Base-by-base conservation (phyloP, 2,888 invertebrate genomes). In the Villa cingulata region DNA sequence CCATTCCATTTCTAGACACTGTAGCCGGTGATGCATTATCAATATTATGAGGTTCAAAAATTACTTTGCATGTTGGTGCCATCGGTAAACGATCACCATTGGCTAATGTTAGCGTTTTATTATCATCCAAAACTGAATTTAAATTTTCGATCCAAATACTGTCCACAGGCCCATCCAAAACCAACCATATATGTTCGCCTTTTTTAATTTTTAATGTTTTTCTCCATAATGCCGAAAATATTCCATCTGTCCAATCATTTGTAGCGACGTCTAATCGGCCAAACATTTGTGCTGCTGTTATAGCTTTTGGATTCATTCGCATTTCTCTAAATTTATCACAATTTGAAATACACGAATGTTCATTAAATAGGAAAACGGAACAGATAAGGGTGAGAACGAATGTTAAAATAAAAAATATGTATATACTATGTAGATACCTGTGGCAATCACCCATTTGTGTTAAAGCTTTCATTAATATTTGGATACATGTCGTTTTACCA, bases 91-190 rank as follows among this genome's bases (percentile, higher is more conserved):
- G 80, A 71, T 96, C 96, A 7, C 96, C 91, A 61, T 96, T 96
- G 5, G 95, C 95, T 56, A 96, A 69, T 0, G 95, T 96, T 55
- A 96, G 70, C 1, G 92, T 94, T 71, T 90, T 91, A 63, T 96
- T 96, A 60, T 96, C 96, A 66, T 96, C 96, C 44, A 96, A 72
- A 0, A 96, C 96, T 0, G 95, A 95, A 68, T 96, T 96, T 55
- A 96, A 76, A 70, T 96, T 96, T 68, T 96, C 96, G 57, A 96
- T 96, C 96, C 96, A 96, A 56, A 95, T 92, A 58, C 92, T 90
- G 64, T 96, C 96, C 0, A 96, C 95, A 0, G 95, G 95, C 0
- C 96, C 96, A 61, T 96, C 95, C 37, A 96, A 71, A 0, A 96
- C 90, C 41, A 96, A 70, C 96, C 96, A 96, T 19, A 95, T 80